Percentiles rank a stretch among this genome's conserved stretches.
phyloP scores from a whole-genome alignment of 2,888 invertebrate species.

The Drosophila differens region DNA sequence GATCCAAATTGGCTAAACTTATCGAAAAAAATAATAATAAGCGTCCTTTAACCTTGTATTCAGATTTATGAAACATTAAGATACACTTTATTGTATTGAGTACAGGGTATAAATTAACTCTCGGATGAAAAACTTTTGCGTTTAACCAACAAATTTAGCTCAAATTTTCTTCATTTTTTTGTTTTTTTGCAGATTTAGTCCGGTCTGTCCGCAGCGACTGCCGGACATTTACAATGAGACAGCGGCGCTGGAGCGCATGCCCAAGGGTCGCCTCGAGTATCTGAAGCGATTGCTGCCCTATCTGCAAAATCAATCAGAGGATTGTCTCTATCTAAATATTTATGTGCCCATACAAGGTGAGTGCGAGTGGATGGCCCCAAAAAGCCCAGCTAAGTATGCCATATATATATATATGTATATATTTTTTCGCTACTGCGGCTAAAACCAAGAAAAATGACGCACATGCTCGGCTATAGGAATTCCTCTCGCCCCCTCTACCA shows the following conservation, averaged over 20 bases:
- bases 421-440: conserved; percentile 31
- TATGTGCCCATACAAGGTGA: conserved; percentile 98
- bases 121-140: conserved; percentile 54
- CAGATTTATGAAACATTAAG: neutral
- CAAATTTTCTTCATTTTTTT: conserved; percentile 47
- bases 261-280: conserved; percentile 94
- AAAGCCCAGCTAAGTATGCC: conserved; percentile 45
- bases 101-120: conserved; percentile 9
- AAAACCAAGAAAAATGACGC: conserved; percentile 72
- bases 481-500: neutral
- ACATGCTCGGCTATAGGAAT: conserved; percentile 26
- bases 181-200: conserved; percentile 88
- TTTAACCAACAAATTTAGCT: conserved; percentile 39
- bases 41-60: neutral
- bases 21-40: neutral
- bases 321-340: conserved; percentile 98
- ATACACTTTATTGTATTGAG: neutral
- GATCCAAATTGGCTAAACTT: neutral
- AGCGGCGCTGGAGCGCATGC: conserved; percentile 93
- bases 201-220: conserved; percentile 96
- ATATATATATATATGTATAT: conserved; percentile 33
- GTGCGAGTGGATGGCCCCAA: conserved; percentile 75
- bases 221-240: conserved; percentile 95
- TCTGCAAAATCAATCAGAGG: conserved; percentile 96
- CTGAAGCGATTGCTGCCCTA: conserved; percentile 94